These are phyloP conservation scores for Syndactyla subalaris DNA, from an alignment of 2,797 vertebrate genomes.

Conservation along the genomic window DNA sequence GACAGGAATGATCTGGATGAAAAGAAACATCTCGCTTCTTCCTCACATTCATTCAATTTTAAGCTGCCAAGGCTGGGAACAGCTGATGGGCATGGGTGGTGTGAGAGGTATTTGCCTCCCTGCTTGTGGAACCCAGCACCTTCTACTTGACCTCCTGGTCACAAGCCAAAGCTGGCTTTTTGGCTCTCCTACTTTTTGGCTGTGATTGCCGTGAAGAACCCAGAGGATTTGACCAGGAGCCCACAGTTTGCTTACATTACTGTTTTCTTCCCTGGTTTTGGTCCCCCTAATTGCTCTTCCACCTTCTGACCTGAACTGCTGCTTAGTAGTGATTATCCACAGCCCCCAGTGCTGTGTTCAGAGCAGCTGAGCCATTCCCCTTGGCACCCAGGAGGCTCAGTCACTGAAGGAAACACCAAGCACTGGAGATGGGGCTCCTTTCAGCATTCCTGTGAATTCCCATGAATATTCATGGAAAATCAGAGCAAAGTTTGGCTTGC, in stretches of 20 bases:
- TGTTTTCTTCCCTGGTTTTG: not conserved
- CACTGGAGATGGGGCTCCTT: not conserved
- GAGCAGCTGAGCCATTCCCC: not conserved
- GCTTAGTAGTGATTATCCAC: not conserved
- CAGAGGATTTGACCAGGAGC: rapidly evolving
- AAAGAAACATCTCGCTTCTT: not conserved
- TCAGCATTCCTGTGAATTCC: not conserved
- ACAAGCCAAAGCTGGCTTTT: not conserved
- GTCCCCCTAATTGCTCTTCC: not conserved
- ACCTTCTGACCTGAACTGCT: not conserved
- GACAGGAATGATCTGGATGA: rapidly evolving
- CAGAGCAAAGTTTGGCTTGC: slow-evolving; percentile 1
- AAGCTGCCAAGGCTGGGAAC: not conserved
- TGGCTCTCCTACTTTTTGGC: not conserved
- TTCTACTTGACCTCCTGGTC: not conserved
- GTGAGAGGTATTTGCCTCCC: not conserved
- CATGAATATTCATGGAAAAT: not conserved
- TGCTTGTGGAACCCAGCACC: not conserved
- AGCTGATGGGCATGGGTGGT: not conserved
- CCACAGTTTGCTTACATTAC: not conserved
- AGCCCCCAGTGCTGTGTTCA: not conserved
- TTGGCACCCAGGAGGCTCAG: not conserved
- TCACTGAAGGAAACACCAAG: not conserved
- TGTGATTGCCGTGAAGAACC: not conserved
- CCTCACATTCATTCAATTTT: not conserved